Base-by-base conservation (phyloP, 1,140 invertebrate genomes). In the Macrocentrus cingulum region DNA sequence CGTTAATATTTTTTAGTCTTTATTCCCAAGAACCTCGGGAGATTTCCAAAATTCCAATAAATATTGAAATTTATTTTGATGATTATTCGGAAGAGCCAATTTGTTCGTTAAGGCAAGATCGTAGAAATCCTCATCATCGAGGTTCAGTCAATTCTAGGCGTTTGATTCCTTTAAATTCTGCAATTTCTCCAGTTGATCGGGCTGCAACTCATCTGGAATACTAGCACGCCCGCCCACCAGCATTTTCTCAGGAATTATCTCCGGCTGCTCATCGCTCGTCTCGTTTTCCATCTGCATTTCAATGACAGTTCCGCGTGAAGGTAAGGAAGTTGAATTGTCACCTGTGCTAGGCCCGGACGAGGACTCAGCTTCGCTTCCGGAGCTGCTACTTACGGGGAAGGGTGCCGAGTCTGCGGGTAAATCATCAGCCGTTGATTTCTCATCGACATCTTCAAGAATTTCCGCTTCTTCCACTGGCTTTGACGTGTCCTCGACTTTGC, bases 91-190 rank as follows among this genome's bases (percentile, higher is more conserved):
- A 70, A 80, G 71, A 66, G 72, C 71, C 66, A 75, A 55, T 71
- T 73, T 76, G 56, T 66, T 70, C 20, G 62, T 65, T 69, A 75
- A 71, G 69, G 70, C 72, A 68, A 68, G 64, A 67, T 66, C 68
- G n/a, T n/a, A n/a, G n/a, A n/a, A n/a, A 23, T 53, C 60, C 65
- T 69, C 67, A 53, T 69, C 62, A 65, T 74, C 72, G 76, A 77
- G 75, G 72, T 69, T 66, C 63, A 69, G 70, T 72, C 71, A 74
- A 65, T 73, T 73, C 77, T 89, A 94, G 79, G 91, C 91, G 75
- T 93, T 92, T 52, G 91, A 94, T 75, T 93, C 91, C 75, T 93
- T 93, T 13, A 93, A 81, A 71, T 90, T 87, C 71, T 91, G 90
- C 23, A 94, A 83, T 69, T 90, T 86, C 20, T 89, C 91, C 60